These are phyloP conservation scores for Pseudorectes ferrugineus DNA, from an alignment of 2,113 vertebrate species.

Conservation along the genomic window DNA sequence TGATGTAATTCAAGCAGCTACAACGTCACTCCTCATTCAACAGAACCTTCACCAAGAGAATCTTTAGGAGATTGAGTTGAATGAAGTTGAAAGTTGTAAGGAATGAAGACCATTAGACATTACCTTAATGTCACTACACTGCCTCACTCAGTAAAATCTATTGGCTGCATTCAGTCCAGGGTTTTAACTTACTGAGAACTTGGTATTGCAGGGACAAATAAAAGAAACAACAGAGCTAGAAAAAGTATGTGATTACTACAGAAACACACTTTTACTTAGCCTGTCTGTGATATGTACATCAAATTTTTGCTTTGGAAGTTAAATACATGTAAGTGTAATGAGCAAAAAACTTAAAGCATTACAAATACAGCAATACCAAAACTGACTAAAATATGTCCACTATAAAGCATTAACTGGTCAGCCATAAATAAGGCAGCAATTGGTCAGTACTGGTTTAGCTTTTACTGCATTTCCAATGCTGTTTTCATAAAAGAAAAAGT, in stretches of 20 bases:
- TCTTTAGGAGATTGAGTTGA: background rate
- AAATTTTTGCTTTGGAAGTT: background rate
- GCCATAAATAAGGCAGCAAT: background rate
- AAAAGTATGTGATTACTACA: background rate
- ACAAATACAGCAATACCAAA: background rate
- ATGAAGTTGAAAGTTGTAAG: background rate
- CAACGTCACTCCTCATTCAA: background rate
- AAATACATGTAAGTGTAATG: background rate
- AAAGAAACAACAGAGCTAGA: background rate
- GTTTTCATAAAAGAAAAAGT: background rate
- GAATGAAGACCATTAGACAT: background rate
- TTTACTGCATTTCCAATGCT: background rate
- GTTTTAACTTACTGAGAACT: background rate
- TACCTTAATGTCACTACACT: background rate
- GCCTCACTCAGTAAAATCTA: background rate
- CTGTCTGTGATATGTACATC: background rate
- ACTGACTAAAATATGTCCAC: background rate
- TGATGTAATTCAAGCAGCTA: background rate
- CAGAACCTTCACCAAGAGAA: background rate
- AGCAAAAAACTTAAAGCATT: background rate
- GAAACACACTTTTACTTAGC: background rate
- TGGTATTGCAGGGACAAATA: background rate
- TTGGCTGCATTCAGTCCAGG: background rate
- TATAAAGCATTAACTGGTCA: background rate
- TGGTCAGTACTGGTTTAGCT: background rate